Percentiles rank a stretch among this genome's conserved stretches.
phyloP scores from a whole-genome alignment of 2,113 vertebrate genomes.

The Silurus asotus region DNA sequence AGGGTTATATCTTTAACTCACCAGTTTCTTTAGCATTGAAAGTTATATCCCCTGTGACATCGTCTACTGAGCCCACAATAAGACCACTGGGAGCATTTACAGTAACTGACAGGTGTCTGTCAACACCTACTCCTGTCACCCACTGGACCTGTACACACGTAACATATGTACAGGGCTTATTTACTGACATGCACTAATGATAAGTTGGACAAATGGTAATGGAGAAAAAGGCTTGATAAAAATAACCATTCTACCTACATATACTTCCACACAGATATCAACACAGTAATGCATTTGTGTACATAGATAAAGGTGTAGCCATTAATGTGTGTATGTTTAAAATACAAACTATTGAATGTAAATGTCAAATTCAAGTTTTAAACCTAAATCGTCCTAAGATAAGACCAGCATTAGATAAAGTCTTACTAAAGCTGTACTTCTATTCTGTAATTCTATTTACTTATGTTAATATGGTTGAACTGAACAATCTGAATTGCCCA shows the following conservation, averaged over 20 bases:
- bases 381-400: not conserved
- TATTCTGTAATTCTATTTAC: not conserved
- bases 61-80: constrained; percentile 71
- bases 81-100: constrained; percentile 76
- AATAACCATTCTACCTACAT: not conserved
- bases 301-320: not conserved
- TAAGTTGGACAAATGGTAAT: not conserved
- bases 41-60: constrained; percentile 82
- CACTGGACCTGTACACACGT: constrained; percentile 82
- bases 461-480: not conserved
- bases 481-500: not conserved
- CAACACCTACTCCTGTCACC: constrained; percentile 77
- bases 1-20: constrained; percentile 55
- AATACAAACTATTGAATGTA: not conserved
- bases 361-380: not conserved
- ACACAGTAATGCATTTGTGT: not conserved
- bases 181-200: not conserved
- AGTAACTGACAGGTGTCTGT: constrained; percentile 75
- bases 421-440: not conserved
- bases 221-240: not conserved
- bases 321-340: not conserved
- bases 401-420: not conserved
- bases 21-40: constrained; percentile 84
- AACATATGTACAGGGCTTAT: not conserved
- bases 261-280: not conserved